These are phyloP conservation scores for Pseudochromis fuscus DNA, from an alignment of 2,797 vertebrate genomes.

Conservation along the genomic window DNA sequence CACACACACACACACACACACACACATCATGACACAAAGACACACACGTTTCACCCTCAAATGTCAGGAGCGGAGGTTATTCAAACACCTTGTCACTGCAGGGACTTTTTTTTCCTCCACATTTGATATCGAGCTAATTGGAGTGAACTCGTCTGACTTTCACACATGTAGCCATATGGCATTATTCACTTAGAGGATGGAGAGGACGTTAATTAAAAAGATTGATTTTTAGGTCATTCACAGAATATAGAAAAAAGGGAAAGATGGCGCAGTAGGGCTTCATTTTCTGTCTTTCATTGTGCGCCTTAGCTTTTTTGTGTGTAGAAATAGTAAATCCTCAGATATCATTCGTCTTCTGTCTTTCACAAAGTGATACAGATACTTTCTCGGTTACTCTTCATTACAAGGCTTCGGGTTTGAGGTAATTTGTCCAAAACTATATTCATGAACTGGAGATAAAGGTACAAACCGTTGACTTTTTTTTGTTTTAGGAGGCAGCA, in stretches of 20 bases:
- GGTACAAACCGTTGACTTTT: no score
- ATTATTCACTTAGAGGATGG: conserved; percentile 10
- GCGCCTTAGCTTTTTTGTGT: no score
- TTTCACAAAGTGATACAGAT: background rate
- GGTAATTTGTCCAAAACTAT: background rate
- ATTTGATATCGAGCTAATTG: conserved; percentile 32
- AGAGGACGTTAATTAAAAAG: conserved; percentile 33
- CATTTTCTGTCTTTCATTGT: background rate
- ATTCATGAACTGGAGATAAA: no score
- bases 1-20: background rate
- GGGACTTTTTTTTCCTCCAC: background rate
- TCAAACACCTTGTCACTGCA: conserved; percentile 11
- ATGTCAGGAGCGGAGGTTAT: conserved; percentile 24
- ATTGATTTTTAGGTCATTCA: background rate
- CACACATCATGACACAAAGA: background rate
- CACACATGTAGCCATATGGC: background rate
- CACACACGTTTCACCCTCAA: conserved; percentile 16
- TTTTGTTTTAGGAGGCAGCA: no score
- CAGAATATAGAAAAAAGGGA: no score
- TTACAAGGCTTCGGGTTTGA: background rate
- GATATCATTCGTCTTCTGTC: background rate
- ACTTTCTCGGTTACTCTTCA: background rate
- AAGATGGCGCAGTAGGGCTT: background rate
- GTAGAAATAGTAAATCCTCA: background rate
- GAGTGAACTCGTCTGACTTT: conserved; percentile 22